Base-by-base conservation (phyloP, 2,113 vertebrate genomes). In the Ellobius talpinus region DNA sequence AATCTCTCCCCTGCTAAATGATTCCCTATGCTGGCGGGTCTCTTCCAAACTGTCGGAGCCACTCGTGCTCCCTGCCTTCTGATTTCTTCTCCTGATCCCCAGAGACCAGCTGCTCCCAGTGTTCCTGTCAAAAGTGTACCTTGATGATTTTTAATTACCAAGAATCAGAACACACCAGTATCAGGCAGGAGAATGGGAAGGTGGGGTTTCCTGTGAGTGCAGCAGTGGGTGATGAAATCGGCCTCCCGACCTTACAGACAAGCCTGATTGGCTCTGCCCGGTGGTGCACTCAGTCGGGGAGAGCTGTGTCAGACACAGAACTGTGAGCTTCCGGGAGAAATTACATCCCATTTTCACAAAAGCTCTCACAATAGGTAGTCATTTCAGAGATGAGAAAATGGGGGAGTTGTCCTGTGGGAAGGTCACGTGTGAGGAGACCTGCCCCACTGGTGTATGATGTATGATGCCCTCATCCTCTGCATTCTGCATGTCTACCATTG, bases 11-110 rank as follows among this genome's bases (percentile, higher is more conserved):
- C 7, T 1, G 3, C 39, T n/a, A 33, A 26, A 87, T 42, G 58
- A 58, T 21, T 29, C 31, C 36, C 19, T 65, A 12, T 2, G 19
- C 70, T 63, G 58, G 76, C 72, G 39, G 55, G 12, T 72, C 36
- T 47, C 66, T 96, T 91, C 58, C 24, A 91, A 68, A 70, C 73
- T 95, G 14, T 61, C 33, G 24, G 89, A 79, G 72, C 8, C 39
- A 3, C 42, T 23, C 24, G 10, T 23, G 8, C 39, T 7, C 24
- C 12, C 26, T 26, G 4, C 17, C 93, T 92, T 94, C 63, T 74
- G 36, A 58, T 33, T 85, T 16, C 52, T 19, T 47, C 39, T 23
- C 19, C 42, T 82, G 10, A 81, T 84, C 16, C 26, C 68, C 66
- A 91, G 79, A 88, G 12, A 66, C 5, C 36, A 84, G 42, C 6